Evolutionary conservation across 2,888 invertebrate genomes (phyloP), one percentile per base, ranked within the genome.

Genomic region (Bhutanitis thaidina): DNA sequence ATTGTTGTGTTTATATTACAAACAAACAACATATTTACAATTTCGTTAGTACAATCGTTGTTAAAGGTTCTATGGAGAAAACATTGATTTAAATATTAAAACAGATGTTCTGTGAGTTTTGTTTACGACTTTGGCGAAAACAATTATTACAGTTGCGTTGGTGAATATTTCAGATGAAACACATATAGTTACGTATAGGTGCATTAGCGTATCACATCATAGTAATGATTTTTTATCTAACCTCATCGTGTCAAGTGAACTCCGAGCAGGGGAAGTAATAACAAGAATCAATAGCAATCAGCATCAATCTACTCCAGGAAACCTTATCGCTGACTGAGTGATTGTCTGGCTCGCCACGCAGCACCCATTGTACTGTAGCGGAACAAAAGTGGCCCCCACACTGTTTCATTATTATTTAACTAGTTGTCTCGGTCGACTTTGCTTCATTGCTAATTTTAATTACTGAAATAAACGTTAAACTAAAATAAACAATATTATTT

Each of bases 211-310:
- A 7, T 8, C 27, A 1, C 4, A 5, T 8, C 27, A 27, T 8
- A 4, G 27, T 8, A 27, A 27, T 27, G 1, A 27, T 27, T 27
- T 12, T 10, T 29, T 15, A 30, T 16, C 16, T 25, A 14, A n/a
- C n/a, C 14, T 30, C 25, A 14, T 30, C 15, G 70, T 75, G 74
- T 57, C 61, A 52, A 55, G 58, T 60, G 55, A 59, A 60, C 55
- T 54, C 59, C 54, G 54, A 52, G 56, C 60, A 59, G 58, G 60
- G 27, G 8, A 59, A 59, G 64, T 59, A 65, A 66, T 70, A 69
- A 72, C 71, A 71, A 68, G 67, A 83, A 77, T 79, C 80, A 76
- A 76, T 77, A 77, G 71, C 80, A 87, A 87, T 86, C 85, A 80
- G 67, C 60, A 56, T 69, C 80, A 85, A 85, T 86, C 82, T 79